Evolutionary conservation across 2,888 invertebrate genomes (phyloP).

Genomic region (Conops quadrifasciatus): DNA sequence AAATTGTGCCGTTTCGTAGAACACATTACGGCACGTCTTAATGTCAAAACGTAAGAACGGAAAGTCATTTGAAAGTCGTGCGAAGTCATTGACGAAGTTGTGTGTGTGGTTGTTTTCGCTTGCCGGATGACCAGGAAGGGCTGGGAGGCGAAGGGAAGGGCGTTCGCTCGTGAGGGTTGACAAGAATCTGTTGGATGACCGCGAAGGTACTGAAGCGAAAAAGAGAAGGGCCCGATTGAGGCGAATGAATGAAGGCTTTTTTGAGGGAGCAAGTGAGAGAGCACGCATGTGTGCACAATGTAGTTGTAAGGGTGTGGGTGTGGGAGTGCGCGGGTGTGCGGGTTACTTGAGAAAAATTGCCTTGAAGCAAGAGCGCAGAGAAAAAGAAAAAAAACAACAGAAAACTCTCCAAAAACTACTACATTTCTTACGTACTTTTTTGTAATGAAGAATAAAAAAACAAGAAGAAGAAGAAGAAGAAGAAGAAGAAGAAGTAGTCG

Average conservation of each 20-base stretch:
- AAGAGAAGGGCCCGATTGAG: too few species aligned
- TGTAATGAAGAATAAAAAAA: not conserved
- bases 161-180: not conserved
- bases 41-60: conserved; percentile 34
- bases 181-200: not conserved
- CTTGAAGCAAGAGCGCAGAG: not conserved
- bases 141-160: not conserved
- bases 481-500: not conserved
- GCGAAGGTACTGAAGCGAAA: too few species aligned
- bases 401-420: not conserved
- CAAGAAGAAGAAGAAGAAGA: not conserved
- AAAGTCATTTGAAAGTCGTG: conserved; percentile 53
- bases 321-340: not conserved
- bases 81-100: conserved; percentile 47
- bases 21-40: conserved; percentile 31
- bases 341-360: too few species aligned
- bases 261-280: not conserved
- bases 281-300: conserved; percentile 5
- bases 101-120: not conserved
- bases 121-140: not conserved
- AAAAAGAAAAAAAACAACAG: conserved; percentile 4
- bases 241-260: too few species aligned
- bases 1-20: conserved; percentile 17
- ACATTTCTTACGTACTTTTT: not conserved
- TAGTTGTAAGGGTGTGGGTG: not conserved